Base-by-base conservation (phyloP, 2,797 vertebrate species). In the Myotis pilosus region DNA sequence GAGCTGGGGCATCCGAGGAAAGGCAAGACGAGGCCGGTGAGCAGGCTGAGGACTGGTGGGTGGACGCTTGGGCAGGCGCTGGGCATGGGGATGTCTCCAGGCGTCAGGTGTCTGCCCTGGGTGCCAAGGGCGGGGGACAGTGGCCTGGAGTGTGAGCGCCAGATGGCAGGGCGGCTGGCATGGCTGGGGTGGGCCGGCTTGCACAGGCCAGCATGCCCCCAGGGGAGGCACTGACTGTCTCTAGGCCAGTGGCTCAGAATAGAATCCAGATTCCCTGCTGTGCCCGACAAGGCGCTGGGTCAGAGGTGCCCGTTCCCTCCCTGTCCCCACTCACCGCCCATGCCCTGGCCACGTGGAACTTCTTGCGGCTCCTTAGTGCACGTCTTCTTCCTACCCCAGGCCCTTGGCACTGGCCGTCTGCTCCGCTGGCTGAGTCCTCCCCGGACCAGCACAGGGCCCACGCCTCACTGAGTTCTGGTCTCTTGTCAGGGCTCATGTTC, bases 21-120 rank as follows among this genome's bases (percentile, higher is more conserved):
- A 49, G 33, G 69, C 28, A 0, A 0, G 13, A 5, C 0, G 0
- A 25, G 84, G 55, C 8, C 11, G 15, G n/a, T 0, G 1, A 13
- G 25, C 3, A 3, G 84, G 36, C 19, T 15, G n/a, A 22, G 51
- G 64, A 16, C 3, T 13, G 38, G n/a, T 19, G 1, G 6, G 44
- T 5, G 41, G 41, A 17, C 51, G 0, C 16, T 44, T 23, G 6
- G 2, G 47, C 17, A 10, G 33, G 15, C 55, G 19, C 6, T 17
- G 15, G 68, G 44, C 0, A 0, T 0, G 38, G 55, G 20, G 2
- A 20, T 7, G 9, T 30, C 36, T 38, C 30, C 4, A 17, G 49
- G 10, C 2, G 11, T 62, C 30, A 13, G 71, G 30, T 33, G 15
- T 20, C 36, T 16, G 4, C 7, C 5, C 0, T 25, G 72, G 10